phyloP scores from a whole-genome alignment of 2,888 invertebrate species.

The Apotomis turbidana region DNA sequence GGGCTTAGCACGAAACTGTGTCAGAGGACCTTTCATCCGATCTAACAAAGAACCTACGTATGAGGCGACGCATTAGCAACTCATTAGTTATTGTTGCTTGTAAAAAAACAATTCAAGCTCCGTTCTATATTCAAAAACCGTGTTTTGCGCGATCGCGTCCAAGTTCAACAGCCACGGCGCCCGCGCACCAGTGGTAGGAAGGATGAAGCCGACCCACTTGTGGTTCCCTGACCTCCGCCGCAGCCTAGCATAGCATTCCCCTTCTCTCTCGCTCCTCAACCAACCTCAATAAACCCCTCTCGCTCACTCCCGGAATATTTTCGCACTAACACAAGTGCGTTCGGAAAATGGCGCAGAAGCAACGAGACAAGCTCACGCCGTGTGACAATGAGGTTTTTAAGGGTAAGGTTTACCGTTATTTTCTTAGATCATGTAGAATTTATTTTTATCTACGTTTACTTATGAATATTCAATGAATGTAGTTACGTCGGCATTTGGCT shows the following conservation, averaged over 20 bases:
- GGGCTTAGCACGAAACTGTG: conserved; percentile 1
- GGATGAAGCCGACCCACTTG: conserved; percentile 82
- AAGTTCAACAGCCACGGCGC: conserved; percentile 73
- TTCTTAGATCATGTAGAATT: conserved; percentile 28
- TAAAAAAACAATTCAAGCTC: conserved; percentile 53
- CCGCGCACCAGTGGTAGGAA: conserved; percentile 65
- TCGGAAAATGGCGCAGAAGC: conserved; percentile 74
- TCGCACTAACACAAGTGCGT: conserved; percentile 67
- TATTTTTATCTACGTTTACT: conserved; percentile 23
- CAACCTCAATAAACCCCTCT: conserved; percentile 53
- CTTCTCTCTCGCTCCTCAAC: conserved; percentile 58
- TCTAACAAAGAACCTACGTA: conserved; percentile 27
- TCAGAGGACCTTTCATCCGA: conserved; percentile 10
- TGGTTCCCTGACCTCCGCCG: conserved; percentile 81
- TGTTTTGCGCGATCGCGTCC: conserved; percentile 72
- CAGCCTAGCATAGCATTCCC: conserved; percentile 68
- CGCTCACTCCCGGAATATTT: conserved; percentile 80
- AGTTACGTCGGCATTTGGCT: conserved; percentile 19
- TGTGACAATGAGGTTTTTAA: conserved; percentile 66
- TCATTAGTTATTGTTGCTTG: conserved; percentile 19
- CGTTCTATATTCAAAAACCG: conserved; percentile 74
- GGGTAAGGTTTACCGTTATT: conserved; percentile 50
- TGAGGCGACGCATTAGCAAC: conserved; percentile 23
- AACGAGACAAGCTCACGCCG: conserved; percentile 61
- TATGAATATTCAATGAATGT: conserved; percentile 20